A percentile compares a stretch with the other conserved stretches of the same genome.
These are phyloP conservation scores for Brachynemurus nebulosus DNA, from an alignment of 2,888 invertebrate genomes.

Conservation along the genomic window DNA sequence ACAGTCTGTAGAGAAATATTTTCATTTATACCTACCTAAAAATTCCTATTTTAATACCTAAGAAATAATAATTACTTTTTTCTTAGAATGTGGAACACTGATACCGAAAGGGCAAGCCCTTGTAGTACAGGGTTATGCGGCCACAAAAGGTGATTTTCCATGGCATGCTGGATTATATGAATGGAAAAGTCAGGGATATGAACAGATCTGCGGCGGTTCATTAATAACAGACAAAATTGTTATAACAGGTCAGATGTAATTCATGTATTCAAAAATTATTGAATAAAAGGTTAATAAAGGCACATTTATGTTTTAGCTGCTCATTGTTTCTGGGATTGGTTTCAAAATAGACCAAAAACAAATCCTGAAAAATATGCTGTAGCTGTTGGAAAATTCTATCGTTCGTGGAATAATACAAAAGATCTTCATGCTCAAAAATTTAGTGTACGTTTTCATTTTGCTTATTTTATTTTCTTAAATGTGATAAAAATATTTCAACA, in stretches of 20 bases:
- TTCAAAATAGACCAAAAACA: neutral
- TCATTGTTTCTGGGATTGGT: slow-evolving; percentile 3
- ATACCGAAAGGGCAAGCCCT: slow-evolving; percentile 1
- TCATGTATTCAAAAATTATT: neutral
- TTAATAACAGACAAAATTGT: slow-evolving; percentile 1
- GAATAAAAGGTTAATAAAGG: neutral
- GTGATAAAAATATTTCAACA: too few relatives aligned
- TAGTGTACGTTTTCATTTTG: neutral
- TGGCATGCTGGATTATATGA: slow-evolving; percentile 4
- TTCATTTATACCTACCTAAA: too few relatives aligned
- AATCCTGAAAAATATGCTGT: neutral
- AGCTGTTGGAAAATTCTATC: slow-evolving; percentile 5
- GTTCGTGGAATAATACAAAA: neutral
- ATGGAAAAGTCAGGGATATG: neutral
- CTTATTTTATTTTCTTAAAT: neutral
- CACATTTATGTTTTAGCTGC: slow-evolving; percentile 1
- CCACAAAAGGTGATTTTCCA: slow-evolving; percentile 3
- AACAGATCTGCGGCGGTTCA: slow-evolving; percentile 5
- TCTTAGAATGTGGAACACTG: slow-evolving; percentile 4
- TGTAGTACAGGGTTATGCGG: neutral
- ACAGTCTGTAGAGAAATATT: too few relatives aligned
- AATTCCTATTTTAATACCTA: too few relatives aligned
- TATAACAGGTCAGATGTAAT: slow-evolving; percentile 4
- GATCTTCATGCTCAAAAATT: neutral
- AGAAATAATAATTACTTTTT: too few relatives aligned